Evolutionary conservation across 2,888 invertebrate species (phyloP).

Genomic region (Pecten maximus): DNA sequence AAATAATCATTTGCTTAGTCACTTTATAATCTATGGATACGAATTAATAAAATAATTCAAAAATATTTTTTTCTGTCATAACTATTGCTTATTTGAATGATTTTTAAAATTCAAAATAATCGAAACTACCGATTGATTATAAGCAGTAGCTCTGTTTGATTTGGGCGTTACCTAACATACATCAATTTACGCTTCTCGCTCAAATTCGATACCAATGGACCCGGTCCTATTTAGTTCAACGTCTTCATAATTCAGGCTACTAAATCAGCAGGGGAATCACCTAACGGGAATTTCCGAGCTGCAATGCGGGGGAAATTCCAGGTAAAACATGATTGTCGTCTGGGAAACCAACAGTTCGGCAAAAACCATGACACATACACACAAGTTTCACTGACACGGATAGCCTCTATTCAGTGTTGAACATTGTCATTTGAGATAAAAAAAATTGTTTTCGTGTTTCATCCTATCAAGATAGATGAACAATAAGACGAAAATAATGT

Average conservation of each 20-base stretch:
- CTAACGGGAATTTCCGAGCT: neutral
- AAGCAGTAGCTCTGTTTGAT: neutral
- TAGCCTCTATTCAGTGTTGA: too few species aligned
- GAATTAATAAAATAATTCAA: neutral
- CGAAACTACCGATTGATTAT: neutral
- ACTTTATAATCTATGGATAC: neutral
- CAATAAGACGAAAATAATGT: too few species aligned
- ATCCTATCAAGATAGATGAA: too few species aligned
- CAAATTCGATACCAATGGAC: neutral
- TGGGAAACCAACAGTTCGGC: constrained; percentile 15
- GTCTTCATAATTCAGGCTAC: neutral
- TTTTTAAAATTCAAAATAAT: neutral
- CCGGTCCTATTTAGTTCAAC: neutral
- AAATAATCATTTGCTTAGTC: neutral
- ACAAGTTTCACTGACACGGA: too few species aligned
- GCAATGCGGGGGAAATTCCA: constrained; percentile 1
- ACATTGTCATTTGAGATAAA: too few species aligned
- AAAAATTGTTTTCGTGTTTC: too few species aligned
- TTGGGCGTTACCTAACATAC: neutral
- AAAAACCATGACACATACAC: neutral
- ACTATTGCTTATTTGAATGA: neutral
- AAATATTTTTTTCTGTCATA: neutral
- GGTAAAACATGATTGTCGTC: neutral
- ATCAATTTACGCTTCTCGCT: neutral
- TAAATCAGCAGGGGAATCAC: neutral